phyloP scores from a whole-genome alignment of 2,797 vertebrate genomes.

The Sternotherus odoratus region DNA sequence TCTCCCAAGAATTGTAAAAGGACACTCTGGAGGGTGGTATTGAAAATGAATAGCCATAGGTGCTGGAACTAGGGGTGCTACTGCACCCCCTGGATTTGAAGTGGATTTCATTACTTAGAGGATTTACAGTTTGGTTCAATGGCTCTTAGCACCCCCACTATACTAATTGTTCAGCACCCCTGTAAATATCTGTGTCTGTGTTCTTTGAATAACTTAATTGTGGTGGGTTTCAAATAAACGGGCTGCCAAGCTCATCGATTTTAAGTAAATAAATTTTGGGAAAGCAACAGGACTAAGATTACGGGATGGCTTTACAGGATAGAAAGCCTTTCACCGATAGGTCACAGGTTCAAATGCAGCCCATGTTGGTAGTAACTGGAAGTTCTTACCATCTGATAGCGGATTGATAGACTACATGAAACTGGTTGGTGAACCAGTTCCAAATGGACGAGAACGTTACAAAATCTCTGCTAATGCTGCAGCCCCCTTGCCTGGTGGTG shows the following conservation, averaged over 20 bases:
- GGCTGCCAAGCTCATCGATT: slow-evolving; percentile 22
- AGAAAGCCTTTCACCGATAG: background rate
- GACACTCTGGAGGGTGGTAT: background rate
- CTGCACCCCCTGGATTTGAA: too few species aligned
- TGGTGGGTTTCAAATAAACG: background rate
- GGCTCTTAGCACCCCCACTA: too few species aligned
- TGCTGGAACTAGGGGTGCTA: background rate
- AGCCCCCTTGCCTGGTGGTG: background rate
- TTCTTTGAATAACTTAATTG: slow-evolving; percentile 21
- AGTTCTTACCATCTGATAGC: rapidly evolving
- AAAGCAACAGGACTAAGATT: background rate
- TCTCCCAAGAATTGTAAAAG: background rate
- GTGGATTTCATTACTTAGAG: too few species aligned
- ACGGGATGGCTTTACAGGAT: background rate
- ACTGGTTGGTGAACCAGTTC: background rate
- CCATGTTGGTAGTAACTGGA: background rate
- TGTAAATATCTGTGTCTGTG: background rate
- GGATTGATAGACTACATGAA: rapidly evolving
- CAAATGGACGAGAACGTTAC: rapidly evolving
- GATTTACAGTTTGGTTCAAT: too few species aligned
- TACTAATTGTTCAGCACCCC: too few species aligned
- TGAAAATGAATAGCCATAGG: slow-evolving; percentile 3
- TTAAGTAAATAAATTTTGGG: background rate
- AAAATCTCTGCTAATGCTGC: rapidly evolving
- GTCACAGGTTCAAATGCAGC: background rate